These are phyloP conservation scores for Idaea dimidiata DNA, from an alignment of 2,888 invertebrate species.

Conservation along the genomic window DNA sequence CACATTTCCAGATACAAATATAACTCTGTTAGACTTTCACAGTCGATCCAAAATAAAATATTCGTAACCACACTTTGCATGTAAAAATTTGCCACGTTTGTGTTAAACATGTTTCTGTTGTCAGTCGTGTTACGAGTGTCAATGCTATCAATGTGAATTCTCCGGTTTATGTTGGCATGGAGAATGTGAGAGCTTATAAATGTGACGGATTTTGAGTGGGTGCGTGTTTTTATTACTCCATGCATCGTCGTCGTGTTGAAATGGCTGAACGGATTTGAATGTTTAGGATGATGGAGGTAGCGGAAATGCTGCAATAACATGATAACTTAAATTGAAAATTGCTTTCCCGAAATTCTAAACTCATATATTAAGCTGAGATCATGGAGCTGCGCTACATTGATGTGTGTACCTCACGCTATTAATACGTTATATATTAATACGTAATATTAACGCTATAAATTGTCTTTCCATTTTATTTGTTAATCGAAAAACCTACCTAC, in stretches of 20 bases:
- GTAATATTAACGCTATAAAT: no score
- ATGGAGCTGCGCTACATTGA: no score
- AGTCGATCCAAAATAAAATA: neutral
- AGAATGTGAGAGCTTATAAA: neutral
- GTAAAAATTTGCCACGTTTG: neutral
- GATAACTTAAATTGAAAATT: neutral
- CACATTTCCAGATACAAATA: no score
- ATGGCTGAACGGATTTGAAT: neutral
- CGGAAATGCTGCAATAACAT: neutral
- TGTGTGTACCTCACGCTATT: no score
- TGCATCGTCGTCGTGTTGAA: neutral
- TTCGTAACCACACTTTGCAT: neutral
- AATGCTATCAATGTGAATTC: neutral
- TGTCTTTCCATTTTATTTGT: no score
- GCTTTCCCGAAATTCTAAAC: no score
- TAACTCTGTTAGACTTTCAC: neutral
- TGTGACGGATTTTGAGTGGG: neutral
- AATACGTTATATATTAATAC: no score
- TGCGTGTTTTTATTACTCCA: neutral
- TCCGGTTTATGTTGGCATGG: neutral
- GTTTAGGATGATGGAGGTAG: neutral
- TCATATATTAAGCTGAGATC: no score
- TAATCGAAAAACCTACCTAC: no score
- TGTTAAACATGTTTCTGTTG: neutral
- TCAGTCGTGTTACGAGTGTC: neutral